Evolutionary conservation across 2,888 invertebrate species (phyloP).

Genomic region (Acronicta aceris): DNA sequence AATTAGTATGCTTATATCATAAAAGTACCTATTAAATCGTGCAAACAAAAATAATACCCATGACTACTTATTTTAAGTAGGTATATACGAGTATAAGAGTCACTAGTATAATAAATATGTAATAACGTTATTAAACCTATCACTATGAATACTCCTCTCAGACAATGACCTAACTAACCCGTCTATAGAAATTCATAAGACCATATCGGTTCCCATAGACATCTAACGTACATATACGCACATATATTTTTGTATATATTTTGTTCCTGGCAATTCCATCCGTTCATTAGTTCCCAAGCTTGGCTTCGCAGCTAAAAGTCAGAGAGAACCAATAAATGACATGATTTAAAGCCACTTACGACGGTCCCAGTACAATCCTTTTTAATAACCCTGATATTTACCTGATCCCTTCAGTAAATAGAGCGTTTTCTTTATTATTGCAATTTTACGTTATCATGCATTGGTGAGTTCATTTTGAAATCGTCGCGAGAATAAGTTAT

Average conservation of each 20-base stretch:
- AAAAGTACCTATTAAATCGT: too few species aligned
- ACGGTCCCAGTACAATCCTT: constrained; percentile 3
- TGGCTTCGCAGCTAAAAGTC: constrained; percentile 30
- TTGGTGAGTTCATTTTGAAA: not conserved
- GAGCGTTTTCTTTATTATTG: constrained; percentile 9
- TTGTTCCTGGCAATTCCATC: not conserved
- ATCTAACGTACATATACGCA: not conserved
- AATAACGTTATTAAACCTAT: too few species aligned
- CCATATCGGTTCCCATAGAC: too few species aligned
- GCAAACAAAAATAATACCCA: too few species aligned
- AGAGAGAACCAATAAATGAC: constrained; percentile 26
- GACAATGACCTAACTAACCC: too few species aligned
- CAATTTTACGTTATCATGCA: constrained; percentile 13
- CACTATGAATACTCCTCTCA: too few species aligned
- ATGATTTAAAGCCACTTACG: constrained; percentile 31
- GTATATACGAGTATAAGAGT: too few species aligned
- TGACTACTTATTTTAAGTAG: too few species aligned
- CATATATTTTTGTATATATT: not conserved
- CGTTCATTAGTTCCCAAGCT: constrained; percentile 32
- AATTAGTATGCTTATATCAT: too few species aligned
- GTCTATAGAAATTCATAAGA: too few species aligned
- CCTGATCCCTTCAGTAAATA: constrained; percentile 1
- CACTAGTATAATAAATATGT: too few species aligned
- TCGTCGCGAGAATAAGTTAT: not conserved
- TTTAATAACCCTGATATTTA: constrained; percentile 7